Evolutionary conservation across 2,797 vertebrate genomes (phyloP).

Genomic region (Danio choprae): DNA sequence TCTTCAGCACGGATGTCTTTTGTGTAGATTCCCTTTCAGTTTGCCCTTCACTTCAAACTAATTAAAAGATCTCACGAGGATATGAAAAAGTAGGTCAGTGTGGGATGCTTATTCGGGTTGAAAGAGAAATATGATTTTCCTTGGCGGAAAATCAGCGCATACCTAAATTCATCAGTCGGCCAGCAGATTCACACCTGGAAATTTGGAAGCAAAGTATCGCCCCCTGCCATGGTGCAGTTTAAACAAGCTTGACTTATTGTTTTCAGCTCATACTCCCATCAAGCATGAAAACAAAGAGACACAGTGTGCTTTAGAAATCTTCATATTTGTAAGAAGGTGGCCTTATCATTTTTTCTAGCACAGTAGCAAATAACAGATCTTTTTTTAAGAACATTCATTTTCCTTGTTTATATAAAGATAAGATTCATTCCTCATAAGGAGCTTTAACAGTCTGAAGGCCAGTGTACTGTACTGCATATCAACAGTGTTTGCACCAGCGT

Average conservation of each 20-base stretch:
- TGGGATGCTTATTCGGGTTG: conserved; percentile 58
- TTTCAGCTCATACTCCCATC: conserved; percentile 37
- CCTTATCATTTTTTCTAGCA: conserved; percentile 1
- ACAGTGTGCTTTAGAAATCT: neutral
- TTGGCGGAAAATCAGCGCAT: conserved; percentile 42
- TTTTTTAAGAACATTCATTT: neutral
- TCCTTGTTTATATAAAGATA: neutral
- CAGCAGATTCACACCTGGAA: conserved; percentile 57
- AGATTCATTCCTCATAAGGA: conserved; percentile 5
- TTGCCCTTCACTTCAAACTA: conserved; percentile 60
- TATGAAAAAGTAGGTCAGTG: conserved; percentile 59
- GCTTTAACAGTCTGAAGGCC: neutral
- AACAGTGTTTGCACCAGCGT: neutral
- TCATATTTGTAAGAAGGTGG: neutral
- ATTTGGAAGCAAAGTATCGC: conserved; percentile 28
- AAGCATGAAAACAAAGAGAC: neutral
- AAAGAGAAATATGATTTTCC: conserved; percentile 57
- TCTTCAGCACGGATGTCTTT: conserved; percentile 40
- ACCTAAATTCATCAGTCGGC: conserved; percentile 34
- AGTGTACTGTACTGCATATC: conserved; percentile 1
- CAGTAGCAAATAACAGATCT: neutral
- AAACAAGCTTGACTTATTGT: conserved; percentile 46
- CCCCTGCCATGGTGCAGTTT: conserved; percentile 22
- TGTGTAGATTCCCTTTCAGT: conserved; percentile 57
- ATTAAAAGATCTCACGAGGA: conserved; percentile 59